Evolutionary conservation across 2,888 invertebrate species (phyloP), one percentile per base, ranked within the genome.

Genomic region (Acronicta psi): DNA sequence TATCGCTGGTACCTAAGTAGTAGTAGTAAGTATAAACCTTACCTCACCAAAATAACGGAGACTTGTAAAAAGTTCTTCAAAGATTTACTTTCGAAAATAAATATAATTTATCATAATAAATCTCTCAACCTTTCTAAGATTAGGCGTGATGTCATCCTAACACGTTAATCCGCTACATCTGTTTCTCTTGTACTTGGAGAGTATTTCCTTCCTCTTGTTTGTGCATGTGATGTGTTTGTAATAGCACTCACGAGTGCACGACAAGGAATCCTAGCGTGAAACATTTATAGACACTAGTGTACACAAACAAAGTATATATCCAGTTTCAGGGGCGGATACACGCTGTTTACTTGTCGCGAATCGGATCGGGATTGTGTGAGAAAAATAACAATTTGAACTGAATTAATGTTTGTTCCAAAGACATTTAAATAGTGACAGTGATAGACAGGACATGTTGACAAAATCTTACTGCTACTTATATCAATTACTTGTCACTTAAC

Each of bases 151-250:
- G 37, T 71, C 25, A 34, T 37, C 20, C 40, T 37, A 49, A 17
- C 45, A 36, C 41, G 40, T 36, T 31, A 64, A 45, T 64, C 51
- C 23, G 9, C 11, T 42, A 37, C 16, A 45, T 23, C 29, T 70
- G 43, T 57, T 42, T 16, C 45, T 38, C 37, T 18, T 46, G 18
- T 71, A 41, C 44, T 49, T 65, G 17, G 67, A 41, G 55, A 66
- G 45, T 72, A 72, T 67, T 71, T 50, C 47, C 42, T 31, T n/a
- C n/a, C 40, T 64, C 47, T n/a, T 65, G 72, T 65, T 66, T 66
- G 73, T 50, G 68, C 67, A 38, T 66, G 67, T 67, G 67, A 66
- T 65, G 58, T 65, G 59, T 55, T 65, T 47, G 66, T 65, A 55
- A 47, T 65, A 66, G 59, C 65, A 50, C 67, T 72, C 50, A 43